Conservation (phyloP, 2,797 vertebrate genomes). For the Rachycentron canadum region DNA sequence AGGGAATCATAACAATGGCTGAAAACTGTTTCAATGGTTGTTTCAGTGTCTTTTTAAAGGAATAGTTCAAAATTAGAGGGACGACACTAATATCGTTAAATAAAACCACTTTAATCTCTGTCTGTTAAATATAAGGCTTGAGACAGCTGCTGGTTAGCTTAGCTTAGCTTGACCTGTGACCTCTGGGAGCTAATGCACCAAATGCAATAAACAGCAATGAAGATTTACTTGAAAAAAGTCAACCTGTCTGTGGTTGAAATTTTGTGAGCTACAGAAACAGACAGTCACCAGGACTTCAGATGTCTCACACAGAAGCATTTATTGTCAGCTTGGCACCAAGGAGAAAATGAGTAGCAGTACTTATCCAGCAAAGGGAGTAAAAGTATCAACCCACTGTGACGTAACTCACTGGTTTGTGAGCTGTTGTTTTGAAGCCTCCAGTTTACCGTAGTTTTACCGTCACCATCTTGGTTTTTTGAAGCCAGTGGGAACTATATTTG, state of each 20-base stretch:
- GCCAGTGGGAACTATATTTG: no score
- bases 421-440: no score
- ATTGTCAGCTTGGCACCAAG: neutral
- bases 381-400: no score
- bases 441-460: no score
- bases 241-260: neutral
- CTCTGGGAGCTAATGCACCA: neutral
- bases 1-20: neutral
- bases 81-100: neutral
- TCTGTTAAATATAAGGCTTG: neutral
- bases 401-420: no score
- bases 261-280: neutral
- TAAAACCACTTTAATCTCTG: neutral
- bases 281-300: neutral
- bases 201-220: neutral
- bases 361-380: no score
- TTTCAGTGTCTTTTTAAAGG: neutral
- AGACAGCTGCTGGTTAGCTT: neutral
- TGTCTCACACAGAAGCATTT: neutral
- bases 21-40: neutral
- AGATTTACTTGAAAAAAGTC: neutral
- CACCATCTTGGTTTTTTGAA: no score
- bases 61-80: neutral
- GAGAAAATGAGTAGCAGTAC: neutral
- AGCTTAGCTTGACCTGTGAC: neutral